Percentiles rank a stretch among this genome's conserved stretches.
Conservation (phyloP, 2,113 vertebrate genomes). For the Lucifuga dentata region DNA sequence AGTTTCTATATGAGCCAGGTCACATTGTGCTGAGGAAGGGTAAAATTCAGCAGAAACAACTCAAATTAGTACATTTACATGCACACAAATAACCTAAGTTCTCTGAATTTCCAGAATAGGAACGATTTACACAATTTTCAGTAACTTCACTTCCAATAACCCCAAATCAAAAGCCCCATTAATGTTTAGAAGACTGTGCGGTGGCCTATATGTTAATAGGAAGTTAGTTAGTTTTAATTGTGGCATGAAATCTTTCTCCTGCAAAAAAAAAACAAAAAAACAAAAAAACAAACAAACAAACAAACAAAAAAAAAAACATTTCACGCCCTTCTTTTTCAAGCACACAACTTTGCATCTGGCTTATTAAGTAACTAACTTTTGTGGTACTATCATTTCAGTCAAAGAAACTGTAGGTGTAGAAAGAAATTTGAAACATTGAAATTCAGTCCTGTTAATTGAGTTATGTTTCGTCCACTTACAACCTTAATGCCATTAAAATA, state of each 20-base stretch:
- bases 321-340: no score
- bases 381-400: background rate
- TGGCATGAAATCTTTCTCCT: background rate
- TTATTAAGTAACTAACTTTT: background rate
- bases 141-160: conserved; percentile 41
- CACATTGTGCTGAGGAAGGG: conserved; percentile 1
- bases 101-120: conserved; percentile 44
- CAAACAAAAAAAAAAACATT: no score
- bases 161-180: background rate
- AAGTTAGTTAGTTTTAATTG: background rate
- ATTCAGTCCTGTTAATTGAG: background rate
- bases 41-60: conserved; percentile 50
- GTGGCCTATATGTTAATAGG: background rate
- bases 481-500: no score
- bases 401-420: background rate
- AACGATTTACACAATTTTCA: conserved; percentile 28
- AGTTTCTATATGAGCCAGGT: conserved; percentile 52
- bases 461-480: background rate
- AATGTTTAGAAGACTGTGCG: background rate
- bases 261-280: no score
- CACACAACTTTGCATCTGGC: background rate
- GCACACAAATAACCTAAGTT: conserved; percentile 25
- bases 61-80: conserved; percentile 2
- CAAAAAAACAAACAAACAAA: no score
- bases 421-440: conserved; percentile 6